Evolutionary conservation across 37 sponge, comb jelly and placozoan species (phyloP).

Genomic region (Spongilla lacustris): DNA sequence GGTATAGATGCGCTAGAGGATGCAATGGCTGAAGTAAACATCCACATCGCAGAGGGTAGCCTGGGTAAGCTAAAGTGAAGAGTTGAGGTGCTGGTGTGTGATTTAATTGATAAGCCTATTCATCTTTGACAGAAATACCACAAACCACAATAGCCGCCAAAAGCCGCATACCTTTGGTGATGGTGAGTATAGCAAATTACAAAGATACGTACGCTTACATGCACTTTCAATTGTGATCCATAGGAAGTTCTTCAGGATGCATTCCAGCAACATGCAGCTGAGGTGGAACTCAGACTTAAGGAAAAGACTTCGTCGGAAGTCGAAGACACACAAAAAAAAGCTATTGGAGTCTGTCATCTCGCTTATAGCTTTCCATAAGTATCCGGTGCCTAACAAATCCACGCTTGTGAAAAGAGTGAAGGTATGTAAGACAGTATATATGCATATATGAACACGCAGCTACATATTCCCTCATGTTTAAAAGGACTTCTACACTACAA

Average conservation of each 20-base stretch:
- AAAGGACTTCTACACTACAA: slow-evolving; percentile 1
- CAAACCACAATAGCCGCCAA: background rate
- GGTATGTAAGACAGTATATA: background rate
- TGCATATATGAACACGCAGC: background rate
- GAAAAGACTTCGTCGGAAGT: background rate
- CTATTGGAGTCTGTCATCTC: background rate
- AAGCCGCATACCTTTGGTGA: background rate
- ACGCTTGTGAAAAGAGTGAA: background rate
- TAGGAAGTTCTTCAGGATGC: no score
- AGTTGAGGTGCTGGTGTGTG: background rate
- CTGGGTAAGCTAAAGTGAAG: slow-evolving; percentile 1
- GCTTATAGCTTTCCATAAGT: background rate
- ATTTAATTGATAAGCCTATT: background rate
- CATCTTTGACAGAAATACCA: background rate
- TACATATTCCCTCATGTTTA: background rate
- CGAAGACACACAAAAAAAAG: background rate
- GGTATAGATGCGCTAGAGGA: background rate
- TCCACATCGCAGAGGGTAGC: background rate
- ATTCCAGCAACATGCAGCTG: no score
- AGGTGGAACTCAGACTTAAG: background rate
- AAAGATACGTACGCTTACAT: background rate
- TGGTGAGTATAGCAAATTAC: background rate
- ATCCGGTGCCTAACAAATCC: background rate
- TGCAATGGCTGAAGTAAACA: slow-evolving; percentile 1
- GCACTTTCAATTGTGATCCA: background rate